Base-by-base conservation (phyloP, 2,888 invertebrate species). In the Alentia gelatinosa region DNA sequence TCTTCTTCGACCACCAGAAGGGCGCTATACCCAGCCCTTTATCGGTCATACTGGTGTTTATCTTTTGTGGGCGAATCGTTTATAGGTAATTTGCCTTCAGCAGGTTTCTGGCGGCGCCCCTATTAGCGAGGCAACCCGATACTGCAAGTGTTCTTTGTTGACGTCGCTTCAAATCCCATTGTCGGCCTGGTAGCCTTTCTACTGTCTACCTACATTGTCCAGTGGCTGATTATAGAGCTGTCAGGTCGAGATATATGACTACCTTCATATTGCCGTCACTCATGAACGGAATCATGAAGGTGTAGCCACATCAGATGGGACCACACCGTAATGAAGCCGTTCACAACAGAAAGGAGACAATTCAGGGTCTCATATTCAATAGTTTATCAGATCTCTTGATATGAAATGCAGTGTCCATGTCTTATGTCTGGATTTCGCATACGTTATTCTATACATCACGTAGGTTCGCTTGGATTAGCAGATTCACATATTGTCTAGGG, bases 41-140 rank as follows among this genome's bases (percentile, higher is more conserved):
- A 68, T 68, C 5, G 19, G 47, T 47, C 26, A 68, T 68, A 30
- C 26, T 1, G 12, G 26, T 68, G 26, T 26, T n/a, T 68, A 68
- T 68, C 23, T 30, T 3, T 26, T 68, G 68, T 68, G 68, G 68
- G 26, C 4, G 30, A 68, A 68, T 68, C 5, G 68, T 68, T 68
- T 68, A 68, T 68, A 26, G 68, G 68, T 68, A 68, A 68, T 68
- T 68, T 68, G 1, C 26, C 68, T 68, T 68, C 68, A 68, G 68
- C 68, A 68, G 23, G 23, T 30, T 30, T 3, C 30, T 30, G 68
- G 30, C 12, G 30, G 30, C 68, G 15, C 30, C 1, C 26, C 68
- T 30, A 68, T 68, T 19, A 68, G 68, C n/a, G 68, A 19, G 12
- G 68, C 68, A 68, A 68, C 68, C 68, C 15, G 9, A 68, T 26